Base-by-base conservation (phyloP, 2,888 invertebrate species). In the Nebria brevicollis region DNA sequence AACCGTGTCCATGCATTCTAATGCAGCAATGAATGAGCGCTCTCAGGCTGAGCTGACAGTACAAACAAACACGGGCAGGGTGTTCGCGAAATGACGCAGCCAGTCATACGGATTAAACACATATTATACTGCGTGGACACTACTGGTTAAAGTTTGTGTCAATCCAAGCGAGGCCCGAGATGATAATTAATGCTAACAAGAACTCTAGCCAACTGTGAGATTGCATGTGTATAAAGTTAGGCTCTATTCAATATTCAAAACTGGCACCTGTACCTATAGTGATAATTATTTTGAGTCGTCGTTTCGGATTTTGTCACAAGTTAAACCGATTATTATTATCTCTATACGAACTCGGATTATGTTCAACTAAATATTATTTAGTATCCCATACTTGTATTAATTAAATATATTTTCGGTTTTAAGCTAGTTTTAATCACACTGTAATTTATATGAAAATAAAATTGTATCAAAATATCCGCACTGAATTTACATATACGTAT, bases 1-100 rank as follows among this genome's bases (percentile, higher is more conserved):
- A 82, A 83, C 83, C 84, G 84, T 84, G 84, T 81, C 83, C 80
- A 81, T 82, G 84, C 84, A 84, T 84, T 84, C 83, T 84, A 84
- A 84, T 84, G 82, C 82, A 34, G 34, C 34, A 34, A 34, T 34
- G 34, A 34, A 34, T 34, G 34, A 34, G 34, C 34, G 34, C 34
- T 34, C 34, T 34, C 82, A 82, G 15, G 25, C n/a, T 34, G 26
- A 54, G 54, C 64, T 64, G 75, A 70, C 70, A 70, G 26, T 11
- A 34, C 70, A 34, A 26, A 34, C 70, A 70, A 66, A 15, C 25
- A 25, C 70, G 7, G 25, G 34, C 66, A 10, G 10, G 13, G 66
- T 70, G 34, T 15, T 26, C 68, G 70, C 11, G n/a, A 26, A 11
- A 34, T 25, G 25, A 70, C 70, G 70, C 70, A 70, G 70, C 72